Conservation (phyloP, 2,888 invertebrate species). For the Hoplodrina blanda region DNA sequence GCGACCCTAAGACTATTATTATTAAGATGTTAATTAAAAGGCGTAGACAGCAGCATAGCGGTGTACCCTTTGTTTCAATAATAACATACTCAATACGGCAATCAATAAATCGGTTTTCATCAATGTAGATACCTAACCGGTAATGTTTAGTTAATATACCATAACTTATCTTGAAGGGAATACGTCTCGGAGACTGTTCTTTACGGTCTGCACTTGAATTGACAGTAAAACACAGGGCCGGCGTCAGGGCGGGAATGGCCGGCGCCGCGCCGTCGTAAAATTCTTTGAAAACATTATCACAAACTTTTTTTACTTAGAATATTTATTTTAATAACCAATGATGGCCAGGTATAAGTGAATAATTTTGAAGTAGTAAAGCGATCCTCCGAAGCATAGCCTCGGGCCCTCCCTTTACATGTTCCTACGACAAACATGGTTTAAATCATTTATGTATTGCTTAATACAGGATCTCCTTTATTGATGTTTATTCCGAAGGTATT, state of each 20-base stretch:
- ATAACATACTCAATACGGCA: neutral
- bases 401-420: conserved; percentile 48
- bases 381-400: conserved; percentile 19
- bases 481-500: conserved; percentile 14
- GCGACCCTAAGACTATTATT: too few relatives aligned
- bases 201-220: neutral
- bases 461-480: conserved; percentile 33
- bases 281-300: conserved; percentile 11
- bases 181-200: neutral
- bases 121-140: neutral
- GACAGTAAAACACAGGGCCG: conserved; percentile 17
- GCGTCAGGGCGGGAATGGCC: conserved; percentile 22
- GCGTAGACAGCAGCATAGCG: neutral
- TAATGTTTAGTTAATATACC: neutral
- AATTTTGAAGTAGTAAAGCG: conserved; percentile 31
- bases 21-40: too few relatives aligned
- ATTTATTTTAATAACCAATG: conserved; percentile 31
- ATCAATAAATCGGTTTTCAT: neutral
- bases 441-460: conserved; percentile 22
- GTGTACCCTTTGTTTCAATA: neutral
- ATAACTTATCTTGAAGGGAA: neutral
- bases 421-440: conserved; percentile 27
- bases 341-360: conserved; percentile 29
- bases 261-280: conserved; percentile 34
- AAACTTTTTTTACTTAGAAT: conserved; percentile 10